Conservation (phyloP, 2,113 vertebrate species). For the Dipodomys ordii region DNA sequence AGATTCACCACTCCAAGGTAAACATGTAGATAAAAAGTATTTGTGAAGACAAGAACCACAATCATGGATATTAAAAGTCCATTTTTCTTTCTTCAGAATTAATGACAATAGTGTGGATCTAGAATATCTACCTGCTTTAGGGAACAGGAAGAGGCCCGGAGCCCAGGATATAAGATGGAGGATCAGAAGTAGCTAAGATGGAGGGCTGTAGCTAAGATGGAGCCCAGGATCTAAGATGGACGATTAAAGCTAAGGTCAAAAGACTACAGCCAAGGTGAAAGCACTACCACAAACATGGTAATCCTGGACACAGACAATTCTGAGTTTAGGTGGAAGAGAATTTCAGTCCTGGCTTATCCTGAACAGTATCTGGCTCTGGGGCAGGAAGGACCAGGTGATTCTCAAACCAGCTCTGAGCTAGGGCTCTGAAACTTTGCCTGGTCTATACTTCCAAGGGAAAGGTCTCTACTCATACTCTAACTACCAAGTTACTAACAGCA, state of each 20-base stretch:
- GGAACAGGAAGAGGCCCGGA: not conserved
- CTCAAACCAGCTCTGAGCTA: not conserved
- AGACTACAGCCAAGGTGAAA: not conserved
- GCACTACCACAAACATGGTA: no score
- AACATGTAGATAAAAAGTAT: not conserved
- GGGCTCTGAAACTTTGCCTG: not conserved
- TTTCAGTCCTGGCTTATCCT: not conserved
- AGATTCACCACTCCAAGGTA: not conserved
- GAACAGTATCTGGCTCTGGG: not conserved
- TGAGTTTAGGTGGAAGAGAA: not conserved
- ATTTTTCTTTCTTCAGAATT: constrained; percentile 6
- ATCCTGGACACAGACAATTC: not conserved
- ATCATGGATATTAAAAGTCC: not conserved
- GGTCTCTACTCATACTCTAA: not conserved
- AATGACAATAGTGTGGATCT: not conserved
- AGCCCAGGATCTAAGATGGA: not conserved
- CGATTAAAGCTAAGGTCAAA: not conserved
- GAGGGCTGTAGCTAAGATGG: not conserved
- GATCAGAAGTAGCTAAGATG: not conserved
- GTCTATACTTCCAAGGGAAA: not conserved
- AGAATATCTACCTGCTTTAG: not conserved
- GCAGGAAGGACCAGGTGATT: not conserved
- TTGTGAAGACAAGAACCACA: not conserved
- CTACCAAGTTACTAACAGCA: not conserved
- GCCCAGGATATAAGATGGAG: not conserved